Base-by-base conservation (phyloP, 2,888 invertebrate genomes). In the Machimus atricapillus region DNA sequence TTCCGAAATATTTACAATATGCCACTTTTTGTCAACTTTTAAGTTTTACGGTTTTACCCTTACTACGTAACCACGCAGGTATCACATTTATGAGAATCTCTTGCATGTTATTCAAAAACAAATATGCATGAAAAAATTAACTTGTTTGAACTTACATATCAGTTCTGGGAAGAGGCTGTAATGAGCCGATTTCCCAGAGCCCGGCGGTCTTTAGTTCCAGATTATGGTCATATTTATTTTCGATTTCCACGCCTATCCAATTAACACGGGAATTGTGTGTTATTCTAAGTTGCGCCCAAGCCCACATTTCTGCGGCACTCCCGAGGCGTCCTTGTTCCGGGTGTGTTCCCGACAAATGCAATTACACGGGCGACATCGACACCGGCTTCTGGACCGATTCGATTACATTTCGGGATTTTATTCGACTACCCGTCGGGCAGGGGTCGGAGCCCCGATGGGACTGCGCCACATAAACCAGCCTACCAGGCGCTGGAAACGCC, bases 321-420 rank as follows among this genome's bases (percentile, higher is more conserved):
- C 23, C 31, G 31, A 81, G 52, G 58, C 31, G 31, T 82, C 56
- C 82, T 66, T 82, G 82, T 82, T 82, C 52, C 27, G 82, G 58
- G 37, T 31, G 43, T 46, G 85, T 43, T 23, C 16, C 66, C 40
- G 23, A 86, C 86, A 86, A 86, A 78, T 86, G 86, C 78, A 86
- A 86, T 86, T 86, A 86, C 86, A 86, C 43, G 78, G 78, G 27
- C 43, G 19, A 78, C 77, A 86, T 86, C 86, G 86, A 86, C 86
- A 86, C 86, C 86, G 37, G 31, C 31, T 58, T 37, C 74, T 40
- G 19, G 74, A 85, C 73, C 74, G 27, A 74, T 85, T 74, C 43
- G 37, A 43, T 74, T 43, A 66, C 66, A 27, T 66, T 66, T 66
- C 27, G 66, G 46, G 74, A 37, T 85, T 85, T 85, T 85, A 85